Conservation (phyloP, 2,797 vertebrate species). For the Varecia variegata region DNA sequence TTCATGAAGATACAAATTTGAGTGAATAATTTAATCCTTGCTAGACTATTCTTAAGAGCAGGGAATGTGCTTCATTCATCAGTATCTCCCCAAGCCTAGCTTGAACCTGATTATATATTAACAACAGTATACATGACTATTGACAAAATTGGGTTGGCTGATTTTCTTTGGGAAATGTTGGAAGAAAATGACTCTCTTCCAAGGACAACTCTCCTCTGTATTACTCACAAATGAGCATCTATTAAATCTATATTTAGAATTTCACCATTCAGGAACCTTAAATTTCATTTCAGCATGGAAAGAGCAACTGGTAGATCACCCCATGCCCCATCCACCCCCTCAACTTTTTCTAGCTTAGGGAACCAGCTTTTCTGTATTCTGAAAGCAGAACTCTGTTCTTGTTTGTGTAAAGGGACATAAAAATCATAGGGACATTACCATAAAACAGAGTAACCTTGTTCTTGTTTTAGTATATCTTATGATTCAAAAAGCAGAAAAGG, state of each 20-base stretch:
- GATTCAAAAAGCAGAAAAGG: slow-evolving; percentile 60
- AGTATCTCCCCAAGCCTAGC: background rate
- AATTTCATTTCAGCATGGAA: background rate
- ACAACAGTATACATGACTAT: background rate
- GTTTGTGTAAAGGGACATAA: background rate
- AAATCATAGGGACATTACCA: background rate
- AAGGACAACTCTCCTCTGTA: background rate
- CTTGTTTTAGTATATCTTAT: background rate
- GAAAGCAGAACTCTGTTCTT: background rate
- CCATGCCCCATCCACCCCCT: background rate
- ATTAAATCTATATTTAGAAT: slow-evolving; percentile 1
- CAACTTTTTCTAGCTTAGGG: background rate
- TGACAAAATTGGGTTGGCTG: background rate
- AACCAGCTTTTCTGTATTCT: slow-evolving; percentile 13
- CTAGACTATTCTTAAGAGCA: background rate
- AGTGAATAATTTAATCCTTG: background rate
- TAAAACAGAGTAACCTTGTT: background rate
- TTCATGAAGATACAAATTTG: background rate
- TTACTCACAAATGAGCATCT: slow-evolving; percentile 1
- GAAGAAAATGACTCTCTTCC: slow-evolving; percentile 31
- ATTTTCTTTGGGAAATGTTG: slow-evolving; percentile 38
- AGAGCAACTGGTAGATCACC: background rate
- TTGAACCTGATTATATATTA: background rate
- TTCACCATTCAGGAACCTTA: background rate
- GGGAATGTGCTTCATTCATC: background rate